A percentile compares a stretch with the other conserved stretches of the same genome.
These are phyloP conservation scores for Subanguina moxae DNA, from an alignment of 1,140 invertebrate species.

Conservation along the genomic window DNA sequence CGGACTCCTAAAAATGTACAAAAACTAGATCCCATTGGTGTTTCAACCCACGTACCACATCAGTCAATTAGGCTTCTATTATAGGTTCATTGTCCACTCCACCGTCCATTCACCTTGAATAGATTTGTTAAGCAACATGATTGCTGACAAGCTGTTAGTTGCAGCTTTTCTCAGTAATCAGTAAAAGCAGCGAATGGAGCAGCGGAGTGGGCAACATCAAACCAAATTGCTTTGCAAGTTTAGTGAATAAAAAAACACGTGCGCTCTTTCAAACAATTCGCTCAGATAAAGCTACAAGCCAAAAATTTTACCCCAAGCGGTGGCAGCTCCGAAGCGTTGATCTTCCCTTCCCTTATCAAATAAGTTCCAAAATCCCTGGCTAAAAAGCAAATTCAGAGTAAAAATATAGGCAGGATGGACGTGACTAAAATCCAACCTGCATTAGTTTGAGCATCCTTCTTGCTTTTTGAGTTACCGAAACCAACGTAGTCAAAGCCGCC, in stretches of 20 bases:
- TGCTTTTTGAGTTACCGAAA: neutral
- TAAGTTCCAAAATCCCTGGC: neutral
- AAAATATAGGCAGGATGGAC: neutral
- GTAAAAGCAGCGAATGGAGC: neutral
- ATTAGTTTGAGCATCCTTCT: slow-evolving; percentile 12
- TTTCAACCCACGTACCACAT: neutral
- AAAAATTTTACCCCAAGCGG: neutral
- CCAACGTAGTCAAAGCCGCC: slow-evolving; percentile 7
- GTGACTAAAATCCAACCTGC: neutral
- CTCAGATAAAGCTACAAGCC: neutral
- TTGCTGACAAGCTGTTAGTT: neutral
- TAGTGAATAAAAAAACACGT: neutral
- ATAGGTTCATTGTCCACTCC: neutral
- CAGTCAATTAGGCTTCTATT: neutral
- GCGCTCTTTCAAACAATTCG: no score
- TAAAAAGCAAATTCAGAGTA: neutral
- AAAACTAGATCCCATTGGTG: neutral
- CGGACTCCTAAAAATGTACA: neutral
- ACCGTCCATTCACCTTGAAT: neutral
- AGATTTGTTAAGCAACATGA: neutral
- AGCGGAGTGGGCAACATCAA: neutral
- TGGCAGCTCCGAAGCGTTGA: slow-evolving; percentile 5
- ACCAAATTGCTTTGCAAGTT: neutral
- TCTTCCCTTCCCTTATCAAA: neutral
- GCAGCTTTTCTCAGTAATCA: no score